These are phyloP conservation scores for Rhorus exstirpatorius DNA, from an alignment of 2,888 invertebrate genomes.

Conservation along the genomic window DNA sequence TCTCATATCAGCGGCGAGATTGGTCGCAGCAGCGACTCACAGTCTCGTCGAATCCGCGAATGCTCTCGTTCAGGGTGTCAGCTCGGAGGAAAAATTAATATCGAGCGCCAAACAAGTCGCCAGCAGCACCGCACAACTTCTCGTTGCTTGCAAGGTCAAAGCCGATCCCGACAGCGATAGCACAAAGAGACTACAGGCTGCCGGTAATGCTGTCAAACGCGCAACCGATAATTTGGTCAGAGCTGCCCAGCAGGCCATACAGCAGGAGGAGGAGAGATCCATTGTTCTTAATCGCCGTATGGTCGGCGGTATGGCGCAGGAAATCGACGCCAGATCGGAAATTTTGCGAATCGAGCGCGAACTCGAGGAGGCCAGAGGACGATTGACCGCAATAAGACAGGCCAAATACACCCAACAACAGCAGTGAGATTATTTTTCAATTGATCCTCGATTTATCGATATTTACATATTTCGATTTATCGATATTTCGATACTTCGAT, in stretches of 20 bases:
- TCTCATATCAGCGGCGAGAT: conserved; percentile 96
- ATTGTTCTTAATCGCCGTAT: conserved; percentile 96
- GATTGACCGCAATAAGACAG: conserved; percentile 96
- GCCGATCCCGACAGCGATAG: conserved; percentile 98
- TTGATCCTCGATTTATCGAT: not conserved
- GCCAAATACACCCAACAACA: conserved; percentile 91
- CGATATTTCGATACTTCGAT: not conserved
- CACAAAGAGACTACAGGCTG: conserved; percentile 95
- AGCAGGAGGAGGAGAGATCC: conserved; percentile 96
- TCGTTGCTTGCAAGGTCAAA: conserved; percentile 99
- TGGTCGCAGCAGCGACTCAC: conserved; percentile 99
- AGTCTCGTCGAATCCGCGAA: conserved; percentile 99
- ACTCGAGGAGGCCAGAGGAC: conserved; percentile 96
- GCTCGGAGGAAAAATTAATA: conserved; percentile 97
- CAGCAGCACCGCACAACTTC: conserved; percentile 97
- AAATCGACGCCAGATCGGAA: conserved; percentile 95
- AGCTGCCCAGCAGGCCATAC: conserved; percentile 97
- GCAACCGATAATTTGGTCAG: conserved; percentile 99
- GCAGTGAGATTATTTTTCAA: conserved; percentile 49
- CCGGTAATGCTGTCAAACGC: conserved; percentile 98
- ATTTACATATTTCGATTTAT: not conserved
- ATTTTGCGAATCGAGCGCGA: conserved; percentile 98
- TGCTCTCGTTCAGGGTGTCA: conserved; percentile 96
- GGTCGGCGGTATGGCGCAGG: conserved; percentile 99
- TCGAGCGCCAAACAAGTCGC: conserved; percentile 99